These are phyloP conservation scores for Frankliniella intonsa DNA, from an alignment of 2,888 invertebrate species.

Conservation along the genomic window DNA sequence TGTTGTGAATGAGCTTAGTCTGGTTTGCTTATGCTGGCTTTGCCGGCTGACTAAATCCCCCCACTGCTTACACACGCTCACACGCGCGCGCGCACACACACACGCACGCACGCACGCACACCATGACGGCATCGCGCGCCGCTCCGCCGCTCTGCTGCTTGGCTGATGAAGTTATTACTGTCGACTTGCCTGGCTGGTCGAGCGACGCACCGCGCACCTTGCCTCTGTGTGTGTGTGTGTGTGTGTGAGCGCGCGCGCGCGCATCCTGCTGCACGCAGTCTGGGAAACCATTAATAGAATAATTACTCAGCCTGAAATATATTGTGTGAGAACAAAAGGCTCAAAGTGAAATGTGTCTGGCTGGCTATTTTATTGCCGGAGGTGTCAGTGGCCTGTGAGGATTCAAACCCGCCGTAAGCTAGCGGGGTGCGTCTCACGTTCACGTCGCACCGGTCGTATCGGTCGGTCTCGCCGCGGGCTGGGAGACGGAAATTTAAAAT, in stretches of 20 bases:
- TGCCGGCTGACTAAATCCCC: background rate
- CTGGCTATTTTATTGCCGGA: background rate
- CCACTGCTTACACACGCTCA: background rate
- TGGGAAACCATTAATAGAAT: slow-evolving; percentile 27
- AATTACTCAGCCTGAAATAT: slow-evolving; percentile 15
- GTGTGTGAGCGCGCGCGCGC: background rate
- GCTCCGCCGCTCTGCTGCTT: background rate
- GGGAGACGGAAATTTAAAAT: background rate
- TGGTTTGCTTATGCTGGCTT: background rate
- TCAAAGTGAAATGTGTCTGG: slow-evolving; percentile 20
- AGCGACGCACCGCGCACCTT: no score
- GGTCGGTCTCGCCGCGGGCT: background rate
- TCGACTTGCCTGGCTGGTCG: background rate
- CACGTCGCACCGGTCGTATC: background rate
- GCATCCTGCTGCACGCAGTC: slow-evolving; percentile 21
- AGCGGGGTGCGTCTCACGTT: background rate
- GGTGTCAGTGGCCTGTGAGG: background rate
- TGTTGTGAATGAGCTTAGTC: no score
- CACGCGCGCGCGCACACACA: slow-evolving; percentile 7
- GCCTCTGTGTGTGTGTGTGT: no score
- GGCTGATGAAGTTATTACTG: background rate
- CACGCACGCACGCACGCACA: background rate
- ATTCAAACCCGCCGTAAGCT: no score
- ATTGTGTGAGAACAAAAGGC: slow-evolving; percentile 17
- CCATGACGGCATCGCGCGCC: background rate